Evolutionary conservation across 2,113 vertebrate genomes (phyloP), one percentile per base, ranked within the genome.

Genomic region (Pachyramphus minor): DNA sequence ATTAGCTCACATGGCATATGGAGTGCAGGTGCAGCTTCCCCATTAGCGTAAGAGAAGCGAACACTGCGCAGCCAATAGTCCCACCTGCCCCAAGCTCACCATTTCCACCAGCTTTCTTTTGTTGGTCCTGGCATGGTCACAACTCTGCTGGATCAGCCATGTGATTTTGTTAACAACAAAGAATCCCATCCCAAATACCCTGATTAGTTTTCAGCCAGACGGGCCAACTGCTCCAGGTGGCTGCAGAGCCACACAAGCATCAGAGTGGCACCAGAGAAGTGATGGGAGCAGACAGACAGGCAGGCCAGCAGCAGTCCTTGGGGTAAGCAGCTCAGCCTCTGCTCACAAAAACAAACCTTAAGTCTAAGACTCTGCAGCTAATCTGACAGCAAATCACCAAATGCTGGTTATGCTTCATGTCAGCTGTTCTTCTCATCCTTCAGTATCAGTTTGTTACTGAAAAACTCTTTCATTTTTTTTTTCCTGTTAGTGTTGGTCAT

Each of bases 231-330:
- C 44, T 90, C 85, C 75, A 94, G 78, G 62, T 87, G 85, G 82
- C 85, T 88, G 78, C 53, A 62, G 55, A 73, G 59, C 60, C 53
- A 45, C 63, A 35, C 0, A 0, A 71, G 76, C 68, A 81, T 9
- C 20, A 42, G 23, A n/a, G 12, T 39, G n/a, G 86, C 9, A 22
- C 33, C 2, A 1, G n/a, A 71, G 37, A 56, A 63, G 31, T 0
- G 0, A 35, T 58, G 33, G 24, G 8, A 86, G 24, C 0, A 0
- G 28, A 66, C 53, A 79, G 76, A 14, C 0, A 0, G 33, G 47
- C 37, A 83, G 68, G 63, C 58, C 66, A 63, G 47, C 8, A 1
- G 56, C 24, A 19, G 7, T 62, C 62, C 37, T 69, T n/a, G 20
- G 30, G 35, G 33, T 60, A 81, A 95, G 86, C 73, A 84, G 76